Evolutionary conservation across 2,797 vertebrate genomes (phyloP), one percentile per base, ranked within the genome.

Genomic region (Chaetophractus vellerosus): DNA sequence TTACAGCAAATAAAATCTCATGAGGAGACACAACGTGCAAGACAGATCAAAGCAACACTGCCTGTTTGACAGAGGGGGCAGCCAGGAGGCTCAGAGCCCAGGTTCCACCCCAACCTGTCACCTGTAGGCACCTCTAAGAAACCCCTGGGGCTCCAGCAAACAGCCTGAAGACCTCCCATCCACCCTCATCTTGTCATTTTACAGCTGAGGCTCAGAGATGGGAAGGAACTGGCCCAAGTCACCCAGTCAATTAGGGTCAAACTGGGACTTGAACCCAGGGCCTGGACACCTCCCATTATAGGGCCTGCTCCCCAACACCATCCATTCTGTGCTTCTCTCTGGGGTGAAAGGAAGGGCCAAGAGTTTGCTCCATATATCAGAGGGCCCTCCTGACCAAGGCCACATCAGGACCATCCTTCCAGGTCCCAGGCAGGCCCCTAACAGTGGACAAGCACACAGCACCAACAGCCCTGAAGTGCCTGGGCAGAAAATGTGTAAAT

Each of bases 181-280:
- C 1, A 41, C 21, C 19, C 41, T 9, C 21, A 15, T 33, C 55
- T 76, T 64, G 38, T 69, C 52, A 31, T n/a, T 52, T n/a, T 61
- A 76, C 21, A 23, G 21, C n/a, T 2, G 63, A 90, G 52, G 26
- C 41, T 88, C 74, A 33, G 38, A 21, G 5, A 24, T 5, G 4
- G 8, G 88, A 88, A 57, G 28, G 41, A 61, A 89, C 33, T 26
- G 19, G 26, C 68, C 68, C 23, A 5, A 23, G 52, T 79, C 76
- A 80, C 78, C 75, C 80, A 31, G 75, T 85, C 36, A 57, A 5
- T 14, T 21, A 88, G 81, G 82, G 79, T 61, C 85, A 88, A 55
- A 50, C 0, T 36, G 61, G 72, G 36, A 74, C 61, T n/a, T 23
- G 31, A 83, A 33, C 11, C 28, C 63, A 68, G 63, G 21, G 9